Conservation (phyloP, 1,140 invertebrate species). For the Drosophila cardini region DNA sequence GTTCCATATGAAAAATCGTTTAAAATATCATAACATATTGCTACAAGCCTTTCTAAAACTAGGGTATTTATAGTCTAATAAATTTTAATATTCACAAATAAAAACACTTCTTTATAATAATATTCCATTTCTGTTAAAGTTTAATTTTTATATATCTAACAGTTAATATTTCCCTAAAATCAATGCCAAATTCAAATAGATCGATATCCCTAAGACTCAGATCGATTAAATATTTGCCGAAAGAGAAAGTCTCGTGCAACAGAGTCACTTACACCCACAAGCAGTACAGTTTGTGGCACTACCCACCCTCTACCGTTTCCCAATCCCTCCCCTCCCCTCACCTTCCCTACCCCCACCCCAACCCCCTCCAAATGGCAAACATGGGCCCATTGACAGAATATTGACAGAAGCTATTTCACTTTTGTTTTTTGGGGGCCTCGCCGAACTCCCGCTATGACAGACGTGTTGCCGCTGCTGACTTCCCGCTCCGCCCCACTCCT, state of each 20-base stretch:
- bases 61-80: no score
- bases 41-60: no score
- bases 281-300: conserved; percentile 19
- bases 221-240: conserved; percentile 71
- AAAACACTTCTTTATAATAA: no score
- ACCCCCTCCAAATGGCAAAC: conserved; percentile 49
- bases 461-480: conserved; percentile 48
- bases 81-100: no score
- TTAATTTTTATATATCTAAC: no score
- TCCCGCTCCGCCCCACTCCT: conserved; percentile 14
- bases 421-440: conserved; percentile 54
- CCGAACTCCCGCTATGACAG: conserved; percentile 50
- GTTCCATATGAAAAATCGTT: no score
- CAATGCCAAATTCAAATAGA: conserved; percentile 14
- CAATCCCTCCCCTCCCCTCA: no score
- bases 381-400: conserved; percentile 82
- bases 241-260: conserved; percentile 57
- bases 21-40: no score
- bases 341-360: no score
- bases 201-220: conserved; percentile 40
- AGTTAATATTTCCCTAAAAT: no score
- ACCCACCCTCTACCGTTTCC: no score
- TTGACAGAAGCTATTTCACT: conserved; percentile 84
- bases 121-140: no score
- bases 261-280: conserved; percentile 13